phyloP scores from a whole-genome alignment of 2,888 invertebrate genomes.

The Zelleria hepariella region DNA sequence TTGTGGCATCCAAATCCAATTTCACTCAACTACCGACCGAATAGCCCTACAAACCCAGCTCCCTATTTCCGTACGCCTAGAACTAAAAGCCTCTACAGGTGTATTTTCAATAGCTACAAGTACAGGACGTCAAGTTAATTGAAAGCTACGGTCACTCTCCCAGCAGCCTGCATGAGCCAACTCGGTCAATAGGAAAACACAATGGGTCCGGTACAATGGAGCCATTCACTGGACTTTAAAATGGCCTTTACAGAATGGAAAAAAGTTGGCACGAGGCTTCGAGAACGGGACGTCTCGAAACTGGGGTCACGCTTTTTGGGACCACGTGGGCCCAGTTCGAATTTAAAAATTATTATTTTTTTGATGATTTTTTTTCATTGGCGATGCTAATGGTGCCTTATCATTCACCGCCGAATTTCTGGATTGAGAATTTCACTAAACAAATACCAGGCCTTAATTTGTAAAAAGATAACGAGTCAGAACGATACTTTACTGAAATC shows the following conservation, averaged over 20 bases:
- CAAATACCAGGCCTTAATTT: no score
- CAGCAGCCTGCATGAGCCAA: constrained; percentile 43
- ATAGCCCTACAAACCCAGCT: no score
- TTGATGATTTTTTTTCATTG: no score
- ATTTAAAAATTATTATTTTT: no score
- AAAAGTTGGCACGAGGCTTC: constrained; percentile 42
- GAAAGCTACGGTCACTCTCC: constrained; percentile 41
- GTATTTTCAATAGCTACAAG: background rate
- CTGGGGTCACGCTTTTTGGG: background rate
- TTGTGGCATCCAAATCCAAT: no score
- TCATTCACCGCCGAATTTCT: no score
- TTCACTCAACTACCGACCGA: no score
- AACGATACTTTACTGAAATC: no score
- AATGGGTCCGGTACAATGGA: constrained; percentile 52
- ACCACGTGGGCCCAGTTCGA: background rate
- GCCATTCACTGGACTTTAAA: constrained; percentile 52
- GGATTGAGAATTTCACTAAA: no score
- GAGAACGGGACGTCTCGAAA: constrained; percentile 8
- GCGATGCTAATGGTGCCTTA: no score
- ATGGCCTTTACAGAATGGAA: constrained; percentile 57
- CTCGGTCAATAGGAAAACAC: constrained; percentile 62
- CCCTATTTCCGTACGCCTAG: background rate
- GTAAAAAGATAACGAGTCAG: no score
- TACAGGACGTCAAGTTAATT: constrained; percentile 28
- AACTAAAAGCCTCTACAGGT: background rate